Percentiles rank a stretch among this genome's conserved stretches.
phyloP scores from a whole-genome alignment of 1,140 invertebrate genomes.

The Polypedilum pembai region DNA sequence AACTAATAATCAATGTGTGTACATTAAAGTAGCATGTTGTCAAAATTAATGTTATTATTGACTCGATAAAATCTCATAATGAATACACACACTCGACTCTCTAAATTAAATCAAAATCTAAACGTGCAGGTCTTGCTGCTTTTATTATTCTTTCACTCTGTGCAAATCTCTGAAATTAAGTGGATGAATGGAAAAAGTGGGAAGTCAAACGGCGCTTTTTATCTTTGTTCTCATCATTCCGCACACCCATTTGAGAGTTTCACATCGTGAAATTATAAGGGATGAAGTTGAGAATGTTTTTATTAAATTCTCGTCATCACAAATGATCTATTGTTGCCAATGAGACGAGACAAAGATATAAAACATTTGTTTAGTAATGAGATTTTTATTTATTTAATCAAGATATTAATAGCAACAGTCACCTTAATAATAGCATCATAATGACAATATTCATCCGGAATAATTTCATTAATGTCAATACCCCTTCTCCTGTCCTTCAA shows the following conservation, averaged over 20 bases:
- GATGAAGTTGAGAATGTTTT: background rate
- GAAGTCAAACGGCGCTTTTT: constrained; percentile 14
- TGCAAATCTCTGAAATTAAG: background rate
- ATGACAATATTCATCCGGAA: background rate
- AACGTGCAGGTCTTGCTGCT: background rate
- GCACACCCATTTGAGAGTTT: background rate
- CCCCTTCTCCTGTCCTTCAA: background rate
- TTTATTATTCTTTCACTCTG: background rate
- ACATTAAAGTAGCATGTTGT: background rate
- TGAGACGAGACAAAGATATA: background rate
- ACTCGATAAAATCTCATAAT: constrained; percentile 18
- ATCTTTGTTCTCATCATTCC: constrained; percentile 1
- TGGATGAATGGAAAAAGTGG: background rate
- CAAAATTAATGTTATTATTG: constrained; percentile 16
- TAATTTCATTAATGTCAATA: constrained; percentile 18
- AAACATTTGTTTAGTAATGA: background rate
- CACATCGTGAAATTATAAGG: background rate
- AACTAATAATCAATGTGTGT: background rate
- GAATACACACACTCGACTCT: background rate
- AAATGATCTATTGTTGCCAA: background rate
- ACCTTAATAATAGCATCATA: constrained; percentile 18
- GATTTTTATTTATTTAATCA: constrained; percentile 24
- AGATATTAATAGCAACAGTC: background rate
- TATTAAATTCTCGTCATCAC: background rate
- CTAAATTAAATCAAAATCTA: constrained; percentile 3